Evolutionary conservation across 2,113 vertebrate species (phyloP).

Genomic region (Panurus biarmicus): DNA sequence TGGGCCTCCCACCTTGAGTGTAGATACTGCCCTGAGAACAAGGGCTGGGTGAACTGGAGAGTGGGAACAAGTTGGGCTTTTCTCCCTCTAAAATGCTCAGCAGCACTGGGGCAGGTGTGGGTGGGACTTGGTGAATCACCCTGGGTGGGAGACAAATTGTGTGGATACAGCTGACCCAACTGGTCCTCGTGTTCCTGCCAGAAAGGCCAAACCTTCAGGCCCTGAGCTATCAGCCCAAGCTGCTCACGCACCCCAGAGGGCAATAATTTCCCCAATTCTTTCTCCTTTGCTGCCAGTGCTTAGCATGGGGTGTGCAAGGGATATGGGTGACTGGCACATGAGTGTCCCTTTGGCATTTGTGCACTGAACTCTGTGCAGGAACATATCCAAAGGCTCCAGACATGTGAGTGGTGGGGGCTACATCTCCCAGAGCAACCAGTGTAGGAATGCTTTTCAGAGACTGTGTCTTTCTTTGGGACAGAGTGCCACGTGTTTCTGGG

Average conservation of each 20-base stretch:
- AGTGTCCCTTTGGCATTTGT: background rate
- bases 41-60: background rate
- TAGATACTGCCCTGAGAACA: background rate
- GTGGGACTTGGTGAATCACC: background rate
- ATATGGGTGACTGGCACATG: background rate
- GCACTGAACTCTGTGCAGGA: background rate
- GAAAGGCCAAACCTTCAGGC: background rate
- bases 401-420: background rate
- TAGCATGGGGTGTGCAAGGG: background rate
- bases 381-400: background rate
- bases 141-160: fast-evolving
- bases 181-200: background rate
- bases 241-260: background rate
- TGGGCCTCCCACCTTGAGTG: background rate
- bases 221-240: background rate
- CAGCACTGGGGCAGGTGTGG: background rate
- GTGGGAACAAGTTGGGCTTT: background rate
- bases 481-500: background rate
- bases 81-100: background rate
- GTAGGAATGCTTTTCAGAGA: background rate
- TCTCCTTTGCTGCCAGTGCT: background rate
- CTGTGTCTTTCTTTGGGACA: background rate
- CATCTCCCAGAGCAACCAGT: background rate
- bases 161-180: background rate
- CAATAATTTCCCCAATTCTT: background rate